phyloP scores from a whole-genome alignment of 2,888 invertebrate genomes.

The Schizotus pectinicornis region DNA sequence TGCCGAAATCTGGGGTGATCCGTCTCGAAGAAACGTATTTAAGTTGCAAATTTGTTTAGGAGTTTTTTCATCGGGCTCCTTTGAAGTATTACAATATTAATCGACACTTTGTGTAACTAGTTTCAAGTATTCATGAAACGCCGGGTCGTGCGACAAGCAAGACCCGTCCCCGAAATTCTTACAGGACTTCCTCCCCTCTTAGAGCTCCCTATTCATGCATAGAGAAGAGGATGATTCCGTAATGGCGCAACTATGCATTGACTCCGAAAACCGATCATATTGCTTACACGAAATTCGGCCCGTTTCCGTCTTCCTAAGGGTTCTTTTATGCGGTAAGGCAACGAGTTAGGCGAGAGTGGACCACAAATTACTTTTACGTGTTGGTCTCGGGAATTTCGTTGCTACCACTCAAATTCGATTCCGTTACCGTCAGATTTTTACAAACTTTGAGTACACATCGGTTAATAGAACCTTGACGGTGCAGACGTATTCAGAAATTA shows the following conservation, averaged over 20 bases:
- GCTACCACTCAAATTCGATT: neutral
- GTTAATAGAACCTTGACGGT: too few relatives aligned
- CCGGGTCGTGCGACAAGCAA: constrained; percentile 14
- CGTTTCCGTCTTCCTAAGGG: constrained; percentile 23
- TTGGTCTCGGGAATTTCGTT: constrained; percentile 6
- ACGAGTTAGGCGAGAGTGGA: neutral
- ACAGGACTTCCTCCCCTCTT: constrained; percentile 28
- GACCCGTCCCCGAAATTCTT: constrained; percentile 22
- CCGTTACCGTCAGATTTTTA: too few relatives aligned
- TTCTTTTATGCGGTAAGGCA: constrained; percentile 1
- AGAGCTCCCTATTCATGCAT: constrained; percentile 37
- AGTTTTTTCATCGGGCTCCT: constrained; percentile 14
- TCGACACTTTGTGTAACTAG: constrained; percentile 39
- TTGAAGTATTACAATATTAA: constrained; percentile 34
- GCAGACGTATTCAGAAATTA: too few relatives aligned
- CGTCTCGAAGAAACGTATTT: neutral
- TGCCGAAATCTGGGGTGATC: neutral
- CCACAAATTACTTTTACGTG: constrained; percentile 15
- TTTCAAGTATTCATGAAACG: constrained; percentile 41
- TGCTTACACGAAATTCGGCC: constrained; percentile 29
- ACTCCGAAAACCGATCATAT: constrained; percentile 34
- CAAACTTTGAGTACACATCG: too few relatives aligned
- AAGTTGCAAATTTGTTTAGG: constrained; percentile 11
- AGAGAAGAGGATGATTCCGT: constrained; percentile 33
- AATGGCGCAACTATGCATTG: constrained; percentile 30